phyloP scores from a whole-genome alignment of 2,113 vertebrate species.

The Charadrius vociferus region DNA sequence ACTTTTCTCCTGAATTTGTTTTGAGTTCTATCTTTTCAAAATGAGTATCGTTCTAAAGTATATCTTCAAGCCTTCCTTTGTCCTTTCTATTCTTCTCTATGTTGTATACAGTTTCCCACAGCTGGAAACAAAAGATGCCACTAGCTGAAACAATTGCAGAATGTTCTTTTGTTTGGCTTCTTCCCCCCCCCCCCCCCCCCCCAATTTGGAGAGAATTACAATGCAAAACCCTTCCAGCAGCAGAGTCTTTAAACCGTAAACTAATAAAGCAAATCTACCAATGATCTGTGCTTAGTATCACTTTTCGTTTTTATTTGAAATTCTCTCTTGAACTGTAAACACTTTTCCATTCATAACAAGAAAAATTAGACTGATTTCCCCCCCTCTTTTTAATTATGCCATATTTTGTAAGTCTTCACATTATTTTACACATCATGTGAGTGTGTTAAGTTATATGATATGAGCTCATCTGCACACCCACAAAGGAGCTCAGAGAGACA shows the following conservation, averaged over 20 bases:
- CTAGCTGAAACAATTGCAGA: background rate
- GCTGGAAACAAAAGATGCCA: background rate
- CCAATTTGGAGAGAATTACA: background rate
- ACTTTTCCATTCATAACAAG: background rate
- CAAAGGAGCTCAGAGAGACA: background rate
- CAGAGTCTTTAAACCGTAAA: background rate
- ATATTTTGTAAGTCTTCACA: background rate
- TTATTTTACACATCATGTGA: background rate
- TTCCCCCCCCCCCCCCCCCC: no score
- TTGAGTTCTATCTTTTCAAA: background rate
- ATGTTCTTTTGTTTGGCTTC: background rate
- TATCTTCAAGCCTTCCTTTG: background rate
- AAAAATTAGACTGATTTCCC: background rate
- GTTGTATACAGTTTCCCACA: background rate
- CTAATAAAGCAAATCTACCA: background rate
- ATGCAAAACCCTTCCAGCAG: background rate
- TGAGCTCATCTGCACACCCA: background rate
- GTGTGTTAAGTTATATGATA: background rate
- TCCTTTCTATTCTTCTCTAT: background rate
- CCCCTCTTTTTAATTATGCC: rapidly evolving
- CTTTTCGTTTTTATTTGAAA: background rate
- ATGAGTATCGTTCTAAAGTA: background rate
- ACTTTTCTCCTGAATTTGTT: background rate
- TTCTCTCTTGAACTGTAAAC: background rate
- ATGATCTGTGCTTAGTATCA: background rate